Evolutionary conservation across 2,797 vertebrate genomes (phyloP).

Genomic region (Pelobates cultripes): DNA sequence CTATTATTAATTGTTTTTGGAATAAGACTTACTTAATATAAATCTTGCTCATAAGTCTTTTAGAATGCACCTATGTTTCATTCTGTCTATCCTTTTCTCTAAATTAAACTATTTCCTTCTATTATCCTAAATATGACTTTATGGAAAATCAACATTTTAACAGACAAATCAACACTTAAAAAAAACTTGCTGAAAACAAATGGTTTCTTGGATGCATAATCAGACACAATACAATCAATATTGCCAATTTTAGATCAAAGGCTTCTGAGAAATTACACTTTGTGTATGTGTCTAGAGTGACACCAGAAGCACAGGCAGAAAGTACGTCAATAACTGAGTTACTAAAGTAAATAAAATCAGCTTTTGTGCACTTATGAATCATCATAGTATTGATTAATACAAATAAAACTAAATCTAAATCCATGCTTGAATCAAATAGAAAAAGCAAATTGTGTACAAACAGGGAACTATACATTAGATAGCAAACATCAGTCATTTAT

Average conservation of each 20-base stretch:
- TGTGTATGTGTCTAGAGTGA: background rate
- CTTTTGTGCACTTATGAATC: background rate
- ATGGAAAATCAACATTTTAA: slow-evolving; percentile 10
- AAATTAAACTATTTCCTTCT: slow-evolving; percentile 24
- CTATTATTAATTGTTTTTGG: too few relatives aligned
- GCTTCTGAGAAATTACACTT: slow-evolving; percentile 11
- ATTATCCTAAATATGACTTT: slow-evolving; percentile 39
- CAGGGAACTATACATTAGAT: too few relatives aligned
- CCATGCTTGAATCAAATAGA: too few relatives aligned
- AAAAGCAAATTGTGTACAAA: too few relatives aligned
- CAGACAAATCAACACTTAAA: slow-evolving; percentile 19
- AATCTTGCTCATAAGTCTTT: background rate
- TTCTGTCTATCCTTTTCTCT: slow-evolving; percentile 18
- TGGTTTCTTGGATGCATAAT: slow-evolving; percentile 20
- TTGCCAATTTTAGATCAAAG: slow-evolving; percentile 45
- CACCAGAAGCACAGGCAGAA: background rate
- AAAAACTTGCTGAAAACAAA: slow-evolving; percentile 28
- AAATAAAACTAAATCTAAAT: too few relatives aligned
- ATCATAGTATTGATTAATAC: too few relatives aligned
- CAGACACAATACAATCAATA: slow-evolving; percentile 37
- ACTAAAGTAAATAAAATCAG: background rate
- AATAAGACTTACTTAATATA: too few relatives aligned
- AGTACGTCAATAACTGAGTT: background rate
- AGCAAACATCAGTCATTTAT: too few relatives aligned
- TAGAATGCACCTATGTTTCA: slow-evolving; percentile 5